Base-by-base conservation (phyloP, 2,113 vertebrate genomes). In the Corapipo altera region DNA sequence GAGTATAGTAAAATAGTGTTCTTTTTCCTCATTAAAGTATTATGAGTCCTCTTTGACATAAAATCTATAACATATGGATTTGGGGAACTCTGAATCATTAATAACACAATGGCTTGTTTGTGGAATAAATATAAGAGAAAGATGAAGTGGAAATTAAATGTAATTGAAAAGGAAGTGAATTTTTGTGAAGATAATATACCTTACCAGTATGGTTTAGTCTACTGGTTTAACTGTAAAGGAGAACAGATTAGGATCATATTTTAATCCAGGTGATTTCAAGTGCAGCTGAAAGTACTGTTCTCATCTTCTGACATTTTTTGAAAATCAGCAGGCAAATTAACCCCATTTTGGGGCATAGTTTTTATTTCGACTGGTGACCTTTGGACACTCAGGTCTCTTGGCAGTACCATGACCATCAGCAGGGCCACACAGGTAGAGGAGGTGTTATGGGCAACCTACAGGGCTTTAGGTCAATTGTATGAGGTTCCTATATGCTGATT, bases 41-140 rank as follows among this genome's bases (percentile, higher is more conserved):
- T 96, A 81, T 91, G 75, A 91, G 72, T 91, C 84, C 65, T 71
- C 73, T 93, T 89, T 95, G 95, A 93, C 91, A 61, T 62, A 66
- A 96, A 95, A 92, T 95, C 93, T 66, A 97, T 96, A 76, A 89
- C 81, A 26, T 92, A 89, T 92, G 86, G 73, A 96, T 96, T 81
- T 88, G 84, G 65, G 61, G 59, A 96, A 55, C 48, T 87, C 70
- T 75, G 85, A 69, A 54, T 81, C 85, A 85, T 85, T 91, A 93
- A 91, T 91, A 91, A 91, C 41, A 94, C 80, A 94, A 89, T 88
- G 75, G 44, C 12, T 91, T 97, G 46, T 92, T 96, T 93, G 62
- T 96, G 66, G 41, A 95, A 82, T 93, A 95, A 95, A 91, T 84
- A 78, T 57, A 89, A 83, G 39, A 33, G 46, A 88, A 89, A 88